These are phyloP conservation scores for Miniopterus natalensis DNA, from an alignment of 2,113 vertebrate species.

Conservation along the genomic window DNA sequence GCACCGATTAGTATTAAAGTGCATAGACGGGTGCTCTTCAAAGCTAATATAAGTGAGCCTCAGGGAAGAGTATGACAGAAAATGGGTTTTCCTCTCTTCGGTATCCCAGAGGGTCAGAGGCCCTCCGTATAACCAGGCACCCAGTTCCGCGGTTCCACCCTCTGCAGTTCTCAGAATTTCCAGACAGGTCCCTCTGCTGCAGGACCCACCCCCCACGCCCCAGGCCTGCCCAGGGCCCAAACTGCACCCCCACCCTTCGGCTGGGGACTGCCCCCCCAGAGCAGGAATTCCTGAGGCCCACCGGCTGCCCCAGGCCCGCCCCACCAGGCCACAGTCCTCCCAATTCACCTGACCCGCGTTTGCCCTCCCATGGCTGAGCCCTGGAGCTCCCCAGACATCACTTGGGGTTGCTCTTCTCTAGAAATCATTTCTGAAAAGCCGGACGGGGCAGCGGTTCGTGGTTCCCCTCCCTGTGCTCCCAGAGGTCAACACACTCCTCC, in stretches of 20 bases:
- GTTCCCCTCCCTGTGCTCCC: fast-evolving
- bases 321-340: background rate
- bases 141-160: background rate
- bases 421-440: background rate
- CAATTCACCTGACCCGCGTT: background rate
- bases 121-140: background rate
- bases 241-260: too few species aligned
- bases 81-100: background rate
- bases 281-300: too few species aligned
- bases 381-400: background rate
- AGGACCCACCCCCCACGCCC: background rate
- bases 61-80: background rate
- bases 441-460: fast-evolving
- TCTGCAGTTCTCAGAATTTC: background rate
- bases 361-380: background rate
- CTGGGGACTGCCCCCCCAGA: background rate
- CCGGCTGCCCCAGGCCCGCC: too few species aligned
- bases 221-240: background rate
- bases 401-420: background rate
- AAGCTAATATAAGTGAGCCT: fast-evolving
- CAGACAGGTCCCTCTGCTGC: background rate
- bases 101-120: background rate
- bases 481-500: fast-evolving
- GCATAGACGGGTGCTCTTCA: background rate
- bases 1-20: fast-evolving